These are phyloP conservation scores for Malacoraja senta DNA, from an alignment of 2,797 vertebrate species.

Conservation along the genomic window DNA sequence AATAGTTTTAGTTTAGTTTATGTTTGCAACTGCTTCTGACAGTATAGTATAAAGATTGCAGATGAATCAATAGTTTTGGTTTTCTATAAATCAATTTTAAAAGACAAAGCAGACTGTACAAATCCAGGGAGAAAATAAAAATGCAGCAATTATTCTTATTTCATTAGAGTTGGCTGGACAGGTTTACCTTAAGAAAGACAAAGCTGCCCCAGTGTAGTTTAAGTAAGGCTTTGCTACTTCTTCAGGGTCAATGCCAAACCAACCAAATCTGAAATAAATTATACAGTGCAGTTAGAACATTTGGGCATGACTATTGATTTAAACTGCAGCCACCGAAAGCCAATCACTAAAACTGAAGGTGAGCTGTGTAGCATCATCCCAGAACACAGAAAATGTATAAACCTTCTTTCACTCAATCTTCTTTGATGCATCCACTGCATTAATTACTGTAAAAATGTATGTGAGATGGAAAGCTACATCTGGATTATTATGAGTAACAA, in stretches of 20 bases:
- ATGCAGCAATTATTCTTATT: not conserved
- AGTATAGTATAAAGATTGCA: not conserved
- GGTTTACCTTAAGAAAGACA: slow-evolving; percentile 77
- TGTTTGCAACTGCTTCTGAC: not conserved
- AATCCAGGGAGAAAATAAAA: not conserved
- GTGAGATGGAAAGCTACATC: not conserved
- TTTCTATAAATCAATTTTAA: not conserved
- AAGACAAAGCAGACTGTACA: not conserved
- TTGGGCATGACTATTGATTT: not conserved
- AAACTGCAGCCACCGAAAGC: not conserved
- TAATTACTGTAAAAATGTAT: not conserved
- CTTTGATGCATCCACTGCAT: not conserved
- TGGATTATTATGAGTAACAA: not conserved
- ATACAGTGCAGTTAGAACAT: not conserved
- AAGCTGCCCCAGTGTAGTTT: slow-evolving; percentile 75
- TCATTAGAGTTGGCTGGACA: not conserved
- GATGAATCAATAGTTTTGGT: not conserved
- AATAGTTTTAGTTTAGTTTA: slow-evolving; percentile 40
- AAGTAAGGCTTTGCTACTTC: slow-evolving; percentile 68
- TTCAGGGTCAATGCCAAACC: slow-evolving; percentile 77
- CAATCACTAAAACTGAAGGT: not conserved
- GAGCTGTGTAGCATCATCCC: not conserved
- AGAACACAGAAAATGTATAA: not conserved
- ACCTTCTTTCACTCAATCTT: not conserved
- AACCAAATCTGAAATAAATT: slow-evolving; percentile 70